Base-by-base conservation (phyloP, 2,797 vertebrate genomes). In the Somateria mollissima region DNA sequence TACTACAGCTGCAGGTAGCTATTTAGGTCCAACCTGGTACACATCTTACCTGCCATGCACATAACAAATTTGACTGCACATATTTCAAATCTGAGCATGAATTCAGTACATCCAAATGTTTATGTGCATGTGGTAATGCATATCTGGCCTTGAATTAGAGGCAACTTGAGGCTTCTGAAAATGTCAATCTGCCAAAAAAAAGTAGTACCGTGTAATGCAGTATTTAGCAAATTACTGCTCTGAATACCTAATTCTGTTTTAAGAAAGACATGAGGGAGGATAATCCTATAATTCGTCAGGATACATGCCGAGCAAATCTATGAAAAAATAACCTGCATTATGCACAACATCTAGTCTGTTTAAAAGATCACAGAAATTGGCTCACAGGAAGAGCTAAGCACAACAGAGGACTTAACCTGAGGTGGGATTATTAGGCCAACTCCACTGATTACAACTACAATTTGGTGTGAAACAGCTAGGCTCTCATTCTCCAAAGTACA, bases 251-350 rank as follows among this genome's bases (percentile, higher is more conserved):
- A 95, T 91, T 92, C 78, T 70, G 54, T 75, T 95, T 87, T 80
- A 85, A 92, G 91, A 87, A 47, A 95, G 87, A 91, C 81, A 84
- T 27, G 72, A 92, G 37, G 84, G 78, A 89, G 86, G 75, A 93
- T 95, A 96, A 97, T 93, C 86, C 75, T 87, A 0, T 92, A 96
- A 96, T 95, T 96, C 88, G 60, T 90, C 45, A 92, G 69, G 81
- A 93, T 84, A 60, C 90, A 78, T 10, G 73, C 92, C 78, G 94
- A 83, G 86, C 36, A 69, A 95, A 89, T 49, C 49, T 70, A 25
- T 25, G 78, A 78, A 89, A 92, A 94, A 90, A 83, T 30, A 90
- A 7, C 73, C 58, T 60, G 5, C 28, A 8, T 69, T 95, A 54
- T 39, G 69, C 74, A 66, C 81, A 90, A 53, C 11, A 66, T 66